phyloP scores from a whole-genome alignment of 2,797 vertebrate genomes.

The Crotalus adamanteus region DNA sequence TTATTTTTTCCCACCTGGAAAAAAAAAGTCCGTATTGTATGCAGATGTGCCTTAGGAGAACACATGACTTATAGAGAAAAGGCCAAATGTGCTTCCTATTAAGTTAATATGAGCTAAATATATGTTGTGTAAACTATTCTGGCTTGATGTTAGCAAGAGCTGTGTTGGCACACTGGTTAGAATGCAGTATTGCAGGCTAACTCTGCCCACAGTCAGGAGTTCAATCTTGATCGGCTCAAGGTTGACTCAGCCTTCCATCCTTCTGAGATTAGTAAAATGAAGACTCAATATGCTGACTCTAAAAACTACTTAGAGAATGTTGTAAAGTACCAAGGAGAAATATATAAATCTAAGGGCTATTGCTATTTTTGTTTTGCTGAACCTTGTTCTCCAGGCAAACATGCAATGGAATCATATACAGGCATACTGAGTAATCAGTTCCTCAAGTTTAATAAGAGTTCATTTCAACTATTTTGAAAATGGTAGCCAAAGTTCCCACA shows the following conservation, averaged over 20 bases:
- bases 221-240: background rate
- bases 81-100: slow-evolving; percentile 23
- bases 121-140: background rate
- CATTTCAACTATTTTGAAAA: background rate
- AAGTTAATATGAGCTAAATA: rapidly evolving
- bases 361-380: background rate
- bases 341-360: background rate
- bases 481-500: background rate
- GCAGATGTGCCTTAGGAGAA: slow-evolving; percentile 50
- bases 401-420: background rate
- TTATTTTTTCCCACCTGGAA: slow-evolving; percentile 62
- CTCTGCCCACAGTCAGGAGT: background rate
- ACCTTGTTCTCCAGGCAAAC: background rate
- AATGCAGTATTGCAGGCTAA: background rate
- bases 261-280: background rate
- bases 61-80: slow-evolving; percentile 26
- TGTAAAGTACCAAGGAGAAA: background rate
- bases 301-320: background rate
- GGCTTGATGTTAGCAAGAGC: rapidly evolving
- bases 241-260: background rate
- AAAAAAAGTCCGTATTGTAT: slow-evolving; percentile 62
- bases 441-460: background rate
- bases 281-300: background rate
- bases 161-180: background rate
- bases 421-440: background rate